Conservation (phyloP, 2,113 vertebrate species). For the Lutjanus erythropterus region DNA sequence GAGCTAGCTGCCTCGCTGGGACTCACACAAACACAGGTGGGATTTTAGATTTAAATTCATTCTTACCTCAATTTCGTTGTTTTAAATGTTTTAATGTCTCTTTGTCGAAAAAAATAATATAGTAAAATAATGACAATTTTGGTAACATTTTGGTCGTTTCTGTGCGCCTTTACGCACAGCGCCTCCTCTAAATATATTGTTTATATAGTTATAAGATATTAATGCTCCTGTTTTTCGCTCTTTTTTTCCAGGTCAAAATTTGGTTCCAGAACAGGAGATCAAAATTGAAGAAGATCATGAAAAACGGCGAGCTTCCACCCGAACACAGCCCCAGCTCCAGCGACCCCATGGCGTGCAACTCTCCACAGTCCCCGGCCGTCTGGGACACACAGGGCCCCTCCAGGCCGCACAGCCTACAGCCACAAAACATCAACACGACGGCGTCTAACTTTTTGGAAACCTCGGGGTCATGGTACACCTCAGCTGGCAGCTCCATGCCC, state of each 20-base stretch:
- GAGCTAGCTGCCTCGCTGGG: constrained; percentile 96
- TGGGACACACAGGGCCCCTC: constrained; percentile 95
- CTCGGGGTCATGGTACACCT: constrained; percentile 93
- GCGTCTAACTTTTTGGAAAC: constrained; percentile 95
- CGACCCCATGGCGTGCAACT: constrained; percentile 99
- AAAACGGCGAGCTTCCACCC: constrained; percentile 97
- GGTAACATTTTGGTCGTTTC: neutral
- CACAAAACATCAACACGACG: constrained; percentile 91
- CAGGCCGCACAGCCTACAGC: constrained; percentile 90
- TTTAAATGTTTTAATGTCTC: neutral
- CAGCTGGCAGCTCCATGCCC: constrained; percentile 86
- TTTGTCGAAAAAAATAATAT: neutral
- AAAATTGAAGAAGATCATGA: constrained; percentile 99
- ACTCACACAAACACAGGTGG: constrained; percentile 97
- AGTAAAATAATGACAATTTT: too few relatives aligned
- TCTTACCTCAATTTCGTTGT: rapidly evolving
- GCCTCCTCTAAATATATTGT: neutral
- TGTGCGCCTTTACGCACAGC: constrained; percentile 51
- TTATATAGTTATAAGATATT: neutral
- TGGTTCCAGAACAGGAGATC: constrained; percentile 99
- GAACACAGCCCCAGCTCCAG: constrained; percentile 99
- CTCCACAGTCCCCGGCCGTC: constrained; percentile 98
- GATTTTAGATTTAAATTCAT: neutral
- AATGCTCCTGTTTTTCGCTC: neutral
- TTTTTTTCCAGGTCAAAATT: constrained; percentile 92